Percentiles rank a stretch among this genome's conserved stretches.
Conservation (phyloP, 1,140 invertebrate species). For the Elysia chlorotica region DNA sequence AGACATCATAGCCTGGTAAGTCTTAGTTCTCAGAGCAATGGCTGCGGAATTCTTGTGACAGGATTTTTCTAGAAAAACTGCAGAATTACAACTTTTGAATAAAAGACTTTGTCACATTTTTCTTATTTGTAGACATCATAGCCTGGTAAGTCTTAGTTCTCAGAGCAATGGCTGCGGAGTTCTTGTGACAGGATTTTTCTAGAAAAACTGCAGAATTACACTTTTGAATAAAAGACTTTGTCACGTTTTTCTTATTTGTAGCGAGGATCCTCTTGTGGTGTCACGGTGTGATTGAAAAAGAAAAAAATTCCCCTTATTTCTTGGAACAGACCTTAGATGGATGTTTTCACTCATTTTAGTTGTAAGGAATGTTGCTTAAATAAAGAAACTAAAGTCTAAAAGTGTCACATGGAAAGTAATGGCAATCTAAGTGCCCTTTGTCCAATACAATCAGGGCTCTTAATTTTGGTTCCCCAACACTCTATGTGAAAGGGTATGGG, state of each 20-base stretch:
- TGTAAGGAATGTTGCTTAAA: too few relatives aligned
- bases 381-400: too few relatives aligned
- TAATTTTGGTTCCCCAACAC: too few relatives aligned
- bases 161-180: not conserved
- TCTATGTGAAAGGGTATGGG: too few relatives aligned
- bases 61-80: not conserved
- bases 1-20: slow-evolving; percentile 83
- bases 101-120: not conserved
- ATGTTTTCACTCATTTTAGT: too few relatives aligned
- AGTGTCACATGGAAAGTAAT: too few relatives aligned
- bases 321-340: not conserved
- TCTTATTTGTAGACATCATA: slow-evolving; percentile 80
- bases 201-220: not conserved
- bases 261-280: not conserved
- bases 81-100: not conserved
- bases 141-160: slow-evolving; percentile 72
- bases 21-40: not conserved
- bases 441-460: too few relatives aligned
- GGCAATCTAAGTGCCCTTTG: too few relatives aligned
- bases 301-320: not conserved
- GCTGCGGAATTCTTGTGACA: not conserved
- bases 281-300: not conserved
- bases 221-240: not conserved
- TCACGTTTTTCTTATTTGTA: not conserved
- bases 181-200: not conserved